phyloP scores from a whole-genome alignment of 1,140 invertebrate species.

The Drosophila lowei region DNA sequence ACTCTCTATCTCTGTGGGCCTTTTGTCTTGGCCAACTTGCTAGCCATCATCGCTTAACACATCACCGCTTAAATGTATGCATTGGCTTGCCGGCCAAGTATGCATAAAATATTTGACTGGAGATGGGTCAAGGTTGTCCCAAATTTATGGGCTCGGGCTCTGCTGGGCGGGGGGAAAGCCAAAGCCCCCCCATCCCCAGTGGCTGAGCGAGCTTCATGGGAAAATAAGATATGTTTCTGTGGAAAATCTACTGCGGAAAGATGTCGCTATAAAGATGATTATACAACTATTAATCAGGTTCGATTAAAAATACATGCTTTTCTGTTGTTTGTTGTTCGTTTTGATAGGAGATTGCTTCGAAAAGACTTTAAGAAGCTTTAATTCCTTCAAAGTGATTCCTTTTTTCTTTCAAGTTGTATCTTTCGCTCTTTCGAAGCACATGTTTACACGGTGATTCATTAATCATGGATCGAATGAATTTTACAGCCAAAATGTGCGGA shows the following conservation, averaged over 20 bases:
- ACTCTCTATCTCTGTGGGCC: background rate
- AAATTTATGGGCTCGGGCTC: background rate
- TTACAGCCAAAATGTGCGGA: too few relatives aligned
- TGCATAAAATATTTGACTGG: constrained; percentile 33
- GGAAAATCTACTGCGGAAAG: constrained; percentile 30
- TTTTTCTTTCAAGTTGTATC: too few relatives aligned
- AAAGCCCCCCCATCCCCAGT: background rate
- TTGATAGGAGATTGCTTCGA: constrained; percentile 8
- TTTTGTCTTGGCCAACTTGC: constrained; percentile 45
- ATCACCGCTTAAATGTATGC: constrained; percentile 21
- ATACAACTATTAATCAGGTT: constrained; percentile 14
- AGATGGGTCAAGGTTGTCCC: constrained; percentile 46
- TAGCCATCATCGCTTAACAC: constrained; percentile 33
- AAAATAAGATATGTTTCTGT: constrained; percentile 31
- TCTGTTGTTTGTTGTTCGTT: constrained; percentile 18
- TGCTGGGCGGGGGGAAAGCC: constrained; percentile 2
- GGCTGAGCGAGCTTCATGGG: constrained; percentile 21
- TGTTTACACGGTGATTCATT: too few relatives aligned
- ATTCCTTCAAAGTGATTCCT: too few relatives aligned
- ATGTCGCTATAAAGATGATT: constrained; percentile 34
- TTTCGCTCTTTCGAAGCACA: too few relatives aligned
- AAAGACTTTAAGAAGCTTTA: constrained; percentile 4
- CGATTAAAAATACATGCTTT: background rate
- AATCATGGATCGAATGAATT: too few relatives aligned
- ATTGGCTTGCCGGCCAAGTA: constrained; percentile 37